Conservation (phyloP, 2,113 vertebrate genomes). For the Alces alces region DNA sequence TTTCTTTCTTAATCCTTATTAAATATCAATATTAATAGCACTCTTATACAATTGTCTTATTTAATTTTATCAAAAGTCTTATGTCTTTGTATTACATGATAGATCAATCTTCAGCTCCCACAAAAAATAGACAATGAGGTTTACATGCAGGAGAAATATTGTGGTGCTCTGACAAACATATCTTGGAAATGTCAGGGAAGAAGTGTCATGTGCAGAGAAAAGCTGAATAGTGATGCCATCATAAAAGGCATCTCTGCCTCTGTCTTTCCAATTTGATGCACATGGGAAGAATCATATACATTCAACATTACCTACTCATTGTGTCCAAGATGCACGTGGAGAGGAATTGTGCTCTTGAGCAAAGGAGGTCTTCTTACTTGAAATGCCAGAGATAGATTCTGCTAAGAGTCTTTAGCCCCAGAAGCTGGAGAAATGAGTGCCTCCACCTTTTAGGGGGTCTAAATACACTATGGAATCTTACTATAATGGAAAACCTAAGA, state of each 20-base stretch:
- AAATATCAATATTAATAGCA: background rate
- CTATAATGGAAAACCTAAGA: background rate
- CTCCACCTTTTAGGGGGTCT: rapidly evolving
- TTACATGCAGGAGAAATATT: background rate
- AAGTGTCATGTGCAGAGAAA: background rate
- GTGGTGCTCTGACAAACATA: background rate
- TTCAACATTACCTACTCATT: rapidly evolving
- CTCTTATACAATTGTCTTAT: background rate
- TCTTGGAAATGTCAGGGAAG: background rate
- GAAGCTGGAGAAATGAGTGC: background rate
- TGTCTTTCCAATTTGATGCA: background rate
- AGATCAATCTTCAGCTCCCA: background rate
- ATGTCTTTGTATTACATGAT: background rate
- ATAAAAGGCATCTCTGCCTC: background rate
- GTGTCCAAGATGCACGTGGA: rapidly evolving
- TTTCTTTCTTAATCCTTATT: background rate
- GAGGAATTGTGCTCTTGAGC: background rate
- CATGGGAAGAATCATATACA: background rate
- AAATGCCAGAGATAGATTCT: background rate
- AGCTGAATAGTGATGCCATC: background rate
- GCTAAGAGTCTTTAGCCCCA: background rate
- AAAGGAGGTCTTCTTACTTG: background rate
- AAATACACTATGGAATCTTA: background rate
- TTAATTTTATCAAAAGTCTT: background rate
- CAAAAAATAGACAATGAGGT: background rate